Evolutionary conservation across 2,113 vertebrate genomes (phyloP).

Genomic region (Ailurus styani): DNA sequence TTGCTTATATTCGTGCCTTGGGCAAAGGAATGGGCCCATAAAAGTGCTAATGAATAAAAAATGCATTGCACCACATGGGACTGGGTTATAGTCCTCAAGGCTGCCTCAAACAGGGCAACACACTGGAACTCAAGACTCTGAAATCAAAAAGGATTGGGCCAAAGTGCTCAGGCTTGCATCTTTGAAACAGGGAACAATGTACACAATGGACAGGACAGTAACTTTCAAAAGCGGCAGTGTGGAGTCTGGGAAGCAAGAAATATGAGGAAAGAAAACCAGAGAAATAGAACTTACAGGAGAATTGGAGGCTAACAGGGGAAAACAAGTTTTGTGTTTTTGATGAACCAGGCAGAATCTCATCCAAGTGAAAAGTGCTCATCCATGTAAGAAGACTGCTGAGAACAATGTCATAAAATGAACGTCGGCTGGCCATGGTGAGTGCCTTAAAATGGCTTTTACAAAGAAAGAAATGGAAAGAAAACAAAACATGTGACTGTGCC

Average conservation of each 20-base stretch:
- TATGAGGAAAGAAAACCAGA: neutral
- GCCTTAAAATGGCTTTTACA: constrained; percentile 32
- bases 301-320: neutral
- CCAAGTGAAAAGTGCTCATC: neutral
- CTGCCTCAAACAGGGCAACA: neutral
- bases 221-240: neutral
- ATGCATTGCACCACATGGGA: neutral
- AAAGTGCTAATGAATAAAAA: neutral
- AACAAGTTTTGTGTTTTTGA: neutral
- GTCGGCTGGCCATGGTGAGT: neutral
- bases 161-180: neutral
- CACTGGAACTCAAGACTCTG: neutral
- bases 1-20: neutral
- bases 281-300: neutral
- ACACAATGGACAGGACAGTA: neutral
- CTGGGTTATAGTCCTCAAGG: neutral
- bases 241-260: neutral
- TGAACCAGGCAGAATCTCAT: constrained; percentile 14
- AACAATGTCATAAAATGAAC: constrained; percentile 27
- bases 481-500: constrained; percentile 9
- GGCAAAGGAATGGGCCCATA: neutral
- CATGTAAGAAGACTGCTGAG: neutral
- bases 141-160: neutral
- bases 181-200: neutral
- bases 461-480: constrained; percentile 39